Evolutionary conservation across 1,140 invertebrate species (phyloP).

Genomic region (Macrostomum lignano): DNA sequence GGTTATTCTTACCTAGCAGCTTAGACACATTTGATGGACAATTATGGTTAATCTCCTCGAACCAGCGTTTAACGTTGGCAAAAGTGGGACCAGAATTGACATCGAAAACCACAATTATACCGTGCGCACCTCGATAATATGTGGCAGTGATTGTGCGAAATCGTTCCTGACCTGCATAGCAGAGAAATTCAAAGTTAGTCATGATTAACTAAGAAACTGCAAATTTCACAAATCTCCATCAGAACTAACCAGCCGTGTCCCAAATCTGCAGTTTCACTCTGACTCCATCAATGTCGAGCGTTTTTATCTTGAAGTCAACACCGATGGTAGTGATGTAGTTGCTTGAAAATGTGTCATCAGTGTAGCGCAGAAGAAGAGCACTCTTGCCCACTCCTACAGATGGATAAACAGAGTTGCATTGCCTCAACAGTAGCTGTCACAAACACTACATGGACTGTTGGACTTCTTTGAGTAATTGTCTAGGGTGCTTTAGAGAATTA

Average conservation of each 20-base stretch:
- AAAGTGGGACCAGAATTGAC: too few relatives aligned
- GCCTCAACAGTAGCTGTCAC: too few relatives aligned
- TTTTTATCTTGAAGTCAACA: slow-evolving; percentile 20
- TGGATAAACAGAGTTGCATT: too few relatives aligned
- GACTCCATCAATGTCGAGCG: slow-evolving; percentile 82
- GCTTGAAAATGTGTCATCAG: slow-evolving; percentile 94
- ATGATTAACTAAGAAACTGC: too few relatives aligned
- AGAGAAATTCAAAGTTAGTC: too few relatives aligned
- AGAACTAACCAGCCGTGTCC: slow-evolving; percentile 82
- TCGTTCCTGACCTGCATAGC: slow-evolving; percentile 55
- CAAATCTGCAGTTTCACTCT: slow-evolving; percentile 71
- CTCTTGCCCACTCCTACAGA: slow-evolving; percentile 95
- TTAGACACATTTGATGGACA: too few relatives aligned
- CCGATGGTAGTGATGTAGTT: slow-evolving; percentile 96
- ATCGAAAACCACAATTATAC: too few relatives aligned
- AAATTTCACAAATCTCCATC: too few relatives aligned
- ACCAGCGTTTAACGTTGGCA: slow-evolving; percentile 73
- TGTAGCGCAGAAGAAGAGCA: slow-evolving; percentile 91
- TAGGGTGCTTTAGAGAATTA: too few relatives aligned
- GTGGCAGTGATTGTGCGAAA: slow-evolving; percentile 35
- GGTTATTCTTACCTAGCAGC: too few relatives aligned
- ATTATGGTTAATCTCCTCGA: slow-evolving; percentile 95
- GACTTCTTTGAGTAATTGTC: too few relatives aligned
- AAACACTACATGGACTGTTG: too few relatives aligned
- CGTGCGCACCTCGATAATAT: slow-evolving; percentile 3